Base-by-base conservation (phyloP, 1,140 invertebrate species). In the Andricus grossulariae region DNA sequence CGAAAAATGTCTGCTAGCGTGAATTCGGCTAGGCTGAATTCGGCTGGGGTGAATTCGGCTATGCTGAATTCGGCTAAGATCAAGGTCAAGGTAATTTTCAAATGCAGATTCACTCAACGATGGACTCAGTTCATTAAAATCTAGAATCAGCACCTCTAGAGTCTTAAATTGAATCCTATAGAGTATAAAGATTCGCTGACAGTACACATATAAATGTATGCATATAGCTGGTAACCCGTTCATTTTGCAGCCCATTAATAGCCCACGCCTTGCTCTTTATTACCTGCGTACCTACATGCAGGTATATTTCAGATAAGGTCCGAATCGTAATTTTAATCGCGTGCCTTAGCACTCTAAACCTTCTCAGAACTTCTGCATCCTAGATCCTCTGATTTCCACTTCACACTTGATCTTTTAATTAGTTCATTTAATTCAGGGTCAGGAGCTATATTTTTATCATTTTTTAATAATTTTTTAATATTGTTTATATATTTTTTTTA, bases 201-300 rank as follows among this genome's bases (percentile, higher is more conserved):
- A 39, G 12, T 32, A 6, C n/a, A 32, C 25, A 32, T 45, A 45
- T 45, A 10, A 10, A 45, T 13, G 16, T 60, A 15, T 13, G 16
- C 25, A 15, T 60, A 16, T 15, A 7, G 25, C 11, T 25, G n/a
- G 60, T 45, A 54, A 54, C 52, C 16, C 8, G 25, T 66, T 16
- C 60, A 66, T 45, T 45, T 66, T 66, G 60, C 60, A 66, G 60
- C 32, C 32, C 60, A 66, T 66, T 66, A 66, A 66, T 66, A 66
- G 60, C 60, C 60, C 60, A 66, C 60, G 60, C 60, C 10, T 13
- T 66, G 45, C 60, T 32, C 60, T 66, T 66, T 66, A 66, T 66
- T n/a, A 66, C 60, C 60, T 66, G 60, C 60, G 60, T 66, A 66
- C 25, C 52, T 66, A 66, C 60, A 66, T 66, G 57, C 60, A 66